Evolutionary conservation across 2,888 invertebrate genomes (phyloP), one percentile per base, ranked within the genome.

Genomic region (Melanostoma scalare): DNA sequence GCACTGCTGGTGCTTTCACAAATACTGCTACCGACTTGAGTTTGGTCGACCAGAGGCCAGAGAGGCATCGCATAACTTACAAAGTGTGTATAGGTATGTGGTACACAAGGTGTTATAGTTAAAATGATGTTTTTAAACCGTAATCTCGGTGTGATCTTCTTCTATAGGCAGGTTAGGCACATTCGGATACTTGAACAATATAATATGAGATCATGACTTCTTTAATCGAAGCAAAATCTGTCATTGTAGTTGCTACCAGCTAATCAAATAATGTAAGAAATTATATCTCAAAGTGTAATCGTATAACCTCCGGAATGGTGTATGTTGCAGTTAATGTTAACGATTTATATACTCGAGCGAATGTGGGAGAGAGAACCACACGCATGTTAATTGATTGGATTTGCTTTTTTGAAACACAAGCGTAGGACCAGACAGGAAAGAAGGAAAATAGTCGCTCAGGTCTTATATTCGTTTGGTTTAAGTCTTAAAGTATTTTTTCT

Each of bases 1-100:
- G 86, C 87, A 87, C 87, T 87, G 87, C 87, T 86, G 86, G 87
- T 87, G 87, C 87, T 87, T 89, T 86, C 6, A 42, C 85, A 68
- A 60, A 75, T 75, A 33, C 30, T 58, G 86, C 89, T 87, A 87
- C 76, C 74, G 85, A 75, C 46, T 63, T 56, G 48, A 20, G 20
- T n/a, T n/a, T 40, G 10, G 20, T 20, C 20, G 20, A 20, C 20
- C 20, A 20, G 20, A 20, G 20, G 20, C 20, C 20, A 20, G 20
- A 20, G 20, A 20, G 20, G 20, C 20, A 20, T n/a, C n/a, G n/a
- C n/a, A n/a, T n/a, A n/a, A n/a, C n/a, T n/a, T n/a, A n/a, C n/a
- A n/a, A n/a, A n/a, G n/a, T 20, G 20, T 20, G 20, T 20, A 20
- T 20, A n/a, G n/a, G n/a, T n/a, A 20, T 20, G 20, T 20, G 20